Percentiles rank a stretch among this genome's conserved stretches.
phyloP scores from a whole-genome alignment of 2,797 vertebrate species.

The Chanos chanos region DNA sequence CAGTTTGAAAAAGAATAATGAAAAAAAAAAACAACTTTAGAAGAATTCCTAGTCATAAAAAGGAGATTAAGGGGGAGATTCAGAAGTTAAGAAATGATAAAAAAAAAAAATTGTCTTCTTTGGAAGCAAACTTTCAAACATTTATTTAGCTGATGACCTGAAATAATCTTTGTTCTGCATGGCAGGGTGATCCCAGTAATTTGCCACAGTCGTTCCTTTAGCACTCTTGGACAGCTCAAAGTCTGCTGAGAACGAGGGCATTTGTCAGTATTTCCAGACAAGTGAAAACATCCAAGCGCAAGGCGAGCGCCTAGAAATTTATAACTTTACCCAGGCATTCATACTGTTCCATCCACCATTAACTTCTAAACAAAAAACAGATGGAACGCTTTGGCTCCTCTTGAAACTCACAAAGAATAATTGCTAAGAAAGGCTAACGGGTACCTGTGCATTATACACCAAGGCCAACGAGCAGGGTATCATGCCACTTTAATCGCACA shows the following conservation, averaged over 20 bases:
- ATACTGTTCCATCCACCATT: slow-evolving; percentile 36
- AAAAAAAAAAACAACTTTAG: slow-evolving; percentile 19
- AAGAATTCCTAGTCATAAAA: no score
- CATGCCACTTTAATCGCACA: slow-evolving; percentile 12
- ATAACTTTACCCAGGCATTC: slow-evolving; percentile 29
- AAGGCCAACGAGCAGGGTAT: not conserved
- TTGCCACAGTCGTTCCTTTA: slow-evolving; percentile 26
- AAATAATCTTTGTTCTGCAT: slow-evolving; percentile 11
- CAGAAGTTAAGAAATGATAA: no score
- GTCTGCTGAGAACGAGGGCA: slow-evolving; percentile 8
- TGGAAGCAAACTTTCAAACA: no score
- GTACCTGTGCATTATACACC: not conserved
- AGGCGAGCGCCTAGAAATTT: slow-evolving; percentile 34
- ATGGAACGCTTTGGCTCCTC: slow-evolving; percentile 24
- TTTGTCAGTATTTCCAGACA: slow-evolving; percentile 36
- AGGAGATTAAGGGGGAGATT: not conserved
- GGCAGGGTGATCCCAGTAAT: slow-evolving; percentile 3
- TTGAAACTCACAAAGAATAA: slow-evolving; percentile 21
- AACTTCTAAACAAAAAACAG: slow-evolving; percentile 43
- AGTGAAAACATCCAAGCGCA: slow-evolving; percentile 34
- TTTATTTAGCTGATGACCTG: not conserved
- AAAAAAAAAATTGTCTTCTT: no score
- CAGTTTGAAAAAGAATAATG: slow-evolving; percentile 12
- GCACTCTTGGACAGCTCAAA: slow-evolving; percentile 23
- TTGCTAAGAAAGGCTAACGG: not conserved